Conservation (phyloP, 2,888 invertebrate genomes). For the Phrixothrix hirtus region DNA sequence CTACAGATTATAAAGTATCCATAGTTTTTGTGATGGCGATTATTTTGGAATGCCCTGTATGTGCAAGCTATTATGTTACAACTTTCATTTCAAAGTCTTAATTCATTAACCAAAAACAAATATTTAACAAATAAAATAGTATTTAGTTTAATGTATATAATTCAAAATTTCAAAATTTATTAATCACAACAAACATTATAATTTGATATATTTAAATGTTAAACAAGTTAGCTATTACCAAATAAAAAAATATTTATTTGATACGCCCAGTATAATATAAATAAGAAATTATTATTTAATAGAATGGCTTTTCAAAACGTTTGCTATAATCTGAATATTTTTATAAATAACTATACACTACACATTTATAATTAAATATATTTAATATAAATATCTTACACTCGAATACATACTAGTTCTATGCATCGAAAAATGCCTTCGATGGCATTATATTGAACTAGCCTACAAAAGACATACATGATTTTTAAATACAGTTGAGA, state of each 20-base stretch:
- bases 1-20: no score
- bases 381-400: constrained; percentile 60
- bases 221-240: not conserved
- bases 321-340: not conserved
- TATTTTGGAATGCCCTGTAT: no score
- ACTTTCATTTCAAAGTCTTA: no score
- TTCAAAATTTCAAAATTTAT: no score
- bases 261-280: not conserved
- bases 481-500: constrained; percentile 50
- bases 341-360: constrained; percentile 6
- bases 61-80: no score
- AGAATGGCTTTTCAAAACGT: not conserved
- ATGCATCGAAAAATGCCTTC: constrained; percentile 47
- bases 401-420: constrained; percentile 57
- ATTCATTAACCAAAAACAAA: no score
- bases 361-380: constrained; percentile 59
- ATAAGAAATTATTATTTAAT: not conserved
- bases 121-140: no score
- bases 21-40: no score
- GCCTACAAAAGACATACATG: constrained; percentile 55
- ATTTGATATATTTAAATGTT: no score
- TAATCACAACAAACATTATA: no score
- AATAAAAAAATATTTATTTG: not conserved
- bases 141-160: no score
- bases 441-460: constrained; percentile 53